These are phyloP conservation scores for Nebria brevicollis DNA, from an alignment of 2,888 invertebrate genomes.

Conservation along the genomic window DNA sequence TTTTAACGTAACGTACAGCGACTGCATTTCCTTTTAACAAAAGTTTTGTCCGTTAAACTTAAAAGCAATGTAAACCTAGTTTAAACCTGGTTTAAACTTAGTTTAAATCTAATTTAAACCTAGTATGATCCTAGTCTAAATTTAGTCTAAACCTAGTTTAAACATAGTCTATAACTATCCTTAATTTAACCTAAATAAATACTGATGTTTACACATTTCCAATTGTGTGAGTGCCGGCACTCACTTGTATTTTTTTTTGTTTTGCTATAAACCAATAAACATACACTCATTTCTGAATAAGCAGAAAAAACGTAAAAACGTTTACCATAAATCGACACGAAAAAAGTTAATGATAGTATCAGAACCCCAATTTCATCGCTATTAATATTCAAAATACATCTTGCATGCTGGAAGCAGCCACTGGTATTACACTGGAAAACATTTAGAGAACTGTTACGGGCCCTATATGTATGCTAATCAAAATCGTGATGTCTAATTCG, in stretches of 20 bases:
- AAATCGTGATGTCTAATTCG: constrained; percentile 21
- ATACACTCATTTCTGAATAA: not conserved
- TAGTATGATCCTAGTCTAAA: no score
- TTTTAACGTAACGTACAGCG: no score
- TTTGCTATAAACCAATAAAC: not conserved
- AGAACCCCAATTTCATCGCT: constrained; percentile 33
- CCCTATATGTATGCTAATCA: constrained; percentile 35
- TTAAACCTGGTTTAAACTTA: no score
- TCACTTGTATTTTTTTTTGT: not conserved
- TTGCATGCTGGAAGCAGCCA: constrained; percentile 36
- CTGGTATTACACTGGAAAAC: constrained; percentile 29
- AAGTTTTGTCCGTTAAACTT: no score
- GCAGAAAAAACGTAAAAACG: constrained; percentile 7
- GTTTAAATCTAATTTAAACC: no score
- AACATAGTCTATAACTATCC: no score
- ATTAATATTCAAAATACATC: constrained; percentile 37
- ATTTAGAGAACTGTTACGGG: constrained; percentile 24
- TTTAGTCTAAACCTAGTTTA: no score
- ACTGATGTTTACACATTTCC: no score
- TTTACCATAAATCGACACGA: constrained; percentile 41
- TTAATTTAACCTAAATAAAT: no score
- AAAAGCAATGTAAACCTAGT: no score
- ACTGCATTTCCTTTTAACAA: no score
- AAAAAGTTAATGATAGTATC: constrained; percentile 33
- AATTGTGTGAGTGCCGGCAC: no score